Evolutionary conservation across 2,797 vertebrate species (phyloP).

Genomic region (Esox masquinongy): DNA sequence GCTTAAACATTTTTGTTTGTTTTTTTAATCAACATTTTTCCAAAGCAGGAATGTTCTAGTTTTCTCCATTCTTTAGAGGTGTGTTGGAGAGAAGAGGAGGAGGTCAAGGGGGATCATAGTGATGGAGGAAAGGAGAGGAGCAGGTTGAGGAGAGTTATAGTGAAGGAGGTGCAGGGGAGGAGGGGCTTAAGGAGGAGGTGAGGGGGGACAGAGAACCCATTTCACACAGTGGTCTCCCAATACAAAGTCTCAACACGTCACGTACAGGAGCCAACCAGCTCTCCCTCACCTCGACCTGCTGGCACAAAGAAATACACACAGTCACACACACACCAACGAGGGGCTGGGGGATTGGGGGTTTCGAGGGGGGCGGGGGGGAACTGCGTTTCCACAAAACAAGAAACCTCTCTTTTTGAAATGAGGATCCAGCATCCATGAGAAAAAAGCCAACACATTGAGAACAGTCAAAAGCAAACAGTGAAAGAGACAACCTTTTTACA

Average conservation of each 20-base stretch:
- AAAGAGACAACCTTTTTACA: slow-evolving; percentile 55
- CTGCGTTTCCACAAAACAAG: slow-evolving; percentile 44
- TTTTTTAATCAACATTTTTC: slow-evolving; percentile 81
- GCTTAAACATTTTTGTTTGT: slow-evolving; percentile 77
- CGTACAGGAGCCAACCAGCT: slow-evolving; percentile 61
- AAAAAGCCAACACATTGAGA: slow-evolving; percentile 51
- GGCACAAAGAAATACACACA: slow-evolving; percentile 73
- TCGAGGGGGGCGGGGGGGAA: slow-evolving; percentile 47
- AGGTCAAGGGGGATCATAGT: slow-evolving; percentile 25
- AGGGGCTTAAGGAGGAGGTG: slow-evolving; percentile 22
- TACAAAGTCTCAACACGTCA: slow-evolving; percentile 74
- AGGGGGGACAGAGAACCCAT: slow-evolving; percentile 61
- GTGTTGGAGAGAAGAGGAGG: slow-evolving; percentile 47
- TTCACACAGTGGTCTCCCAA: slow-evolving; percentile 71
- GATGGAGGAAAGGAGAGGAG: slow-evolving; percentile 18
- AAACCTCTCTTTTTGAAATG: slow-evolving; percentile 53
- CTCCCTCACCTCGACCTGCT: slow-evolving; percentile 56
- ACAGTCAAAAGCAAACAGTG: slow-evolving; percentile 60
- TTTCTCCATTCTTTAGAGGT: slow-evolving; percentile 72
- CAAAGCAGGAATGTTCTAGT: slow-evolving; percentile 84
- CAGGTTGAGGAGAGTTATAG: slow-evolving; percentile 23
- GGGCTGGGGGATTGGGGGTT: background rate
- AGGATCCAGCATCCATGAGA: slow-evolving; percentile 45
- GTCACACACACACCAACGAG: slow-evolving; percentile 47
- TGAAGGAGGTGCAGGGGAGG: slow-evolving; percentile 10